Evolutionary conservation across 2,797 vertebrate species (phyloP), one percentile per base, ranked within the genome.

Genomic region (Gadopsis bispinosus): DNA sequence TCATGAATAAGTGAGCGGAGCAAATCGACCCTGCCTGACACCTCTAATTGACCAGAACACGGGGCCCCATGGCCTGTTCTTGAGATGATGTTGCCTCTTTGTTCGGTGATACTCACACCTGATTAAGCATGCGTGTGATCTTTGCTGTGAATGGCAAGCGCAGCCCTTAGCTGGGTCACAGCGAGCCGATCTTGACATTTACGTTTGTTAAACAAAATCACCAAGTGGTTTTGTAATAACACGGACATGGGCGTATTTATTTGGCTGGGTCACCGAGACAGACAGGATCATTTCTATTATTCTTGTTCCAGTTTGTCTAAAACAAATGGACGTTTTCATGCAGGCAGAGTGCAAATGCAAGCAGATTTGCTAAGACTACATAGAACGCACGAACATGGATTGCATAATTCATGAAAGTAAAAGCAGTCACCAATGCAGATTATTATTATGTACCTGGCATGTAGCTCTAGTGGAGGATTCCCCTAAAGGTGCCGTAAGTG

Each of bases 31-130:
- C 80, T 2, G 61, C 31, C 70, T 86, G 83, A 85, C 86, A 72
- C 83, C 65, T 79, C 81, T 91, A 89, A 91, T 92, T 91, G 89
- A 87, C 79, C 81, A 58, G 81, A 84, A 83, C 85, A 75, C 4
- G 16, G 14, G 39, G 70, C 78, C 88, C 75, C 53, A 9, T 56
- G 89, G 87, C 79, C 75, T 43, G 29, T 60, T 87, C 86, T 73
- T 69, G 83, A 83, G 81, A 85, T 61, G 80, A 81, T 65, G 83
- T 29, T 10, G 61, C 69, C 65, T 65, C 63, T 58, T 82, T 83
- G 88, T 84, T 88, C 63, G 45, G 75, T 80, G 81, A 83, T 73
- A 75, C 85, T 91, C 80, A 66, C 77, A 88, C 83, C 84, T 90
- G 83, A 91, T 92, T 89, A 90, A 80, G 60, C 83, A 77, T 71